Conservation (phyloP, 2,888 invertebrate species). For the Leptarthrus brevirostris region DNA sequence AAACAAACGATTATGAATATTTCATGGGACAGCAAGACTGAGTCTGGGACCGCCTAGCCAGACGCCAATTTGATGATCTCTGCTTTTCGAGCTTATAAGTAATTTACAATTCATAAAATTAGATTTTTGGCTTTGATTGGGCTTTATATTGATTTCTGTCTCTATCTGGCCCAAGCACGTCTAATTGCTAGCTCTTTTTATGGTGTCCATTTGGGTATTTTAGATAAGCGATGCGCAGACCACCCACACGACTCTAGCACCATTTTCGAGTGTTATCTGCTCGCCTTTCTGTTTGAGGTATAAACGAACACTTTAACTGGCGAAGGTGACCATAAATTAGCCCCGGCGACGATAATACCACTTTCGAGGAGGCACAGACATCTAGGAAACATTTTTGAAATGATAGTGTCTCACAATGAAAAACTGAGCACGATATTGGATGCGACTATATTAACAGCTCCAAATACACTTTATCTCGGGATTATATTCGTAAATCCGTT, state of each 20-base stretch:
- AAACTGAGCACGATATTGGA: constrained; percentile 1
- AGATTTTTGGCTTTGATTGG: constrained; percentile 25
- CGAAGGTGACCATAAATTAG: constrained; percentile 37
- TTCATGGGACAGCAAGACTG: constrained; percentile 22
- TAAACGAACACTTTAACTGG: constrained; percentile 37
- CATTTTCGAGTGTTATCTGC: constrained; percentile 15
- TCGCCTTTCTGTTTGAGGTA: constrained; percentile 27
- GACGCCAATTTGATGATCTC: constrained; percentile 24
- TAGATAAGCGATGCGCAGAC: constrained; percentile 14
- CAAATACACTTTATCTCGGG: constrained; percentile 11
- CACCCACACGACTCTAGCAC: constrained; percentile 15
- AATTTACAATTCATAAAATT: constrained; percentile 45
- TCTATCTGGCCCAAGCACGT: constrained; percentile 1
- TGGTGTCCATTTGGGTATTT: constrained; percentile 10
- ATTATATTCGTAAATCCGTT: constrained; percentile 43
- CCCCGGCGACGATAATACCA: constrained; percentile 15
- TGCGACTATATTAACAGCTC: background rate
- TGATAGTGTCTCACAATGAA: background rate
- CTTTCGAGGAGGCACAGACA: background rate
- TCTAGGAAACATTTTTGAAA: constrained; percentile 10
- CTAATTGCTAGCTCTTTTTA: constrained; percentile 21
- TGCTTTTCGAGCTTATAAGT: background rate
- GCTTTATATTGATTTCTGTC: background rate
- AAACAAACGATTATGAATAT: constrained; percentile 40
- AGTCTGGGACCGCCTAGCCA: background rate